These are phyloP conservation scores for Hymenochirus boettgeri DNA, from an alignment of 2,113 vertebrate genomes.

Conservation along the genomic window DNA sequence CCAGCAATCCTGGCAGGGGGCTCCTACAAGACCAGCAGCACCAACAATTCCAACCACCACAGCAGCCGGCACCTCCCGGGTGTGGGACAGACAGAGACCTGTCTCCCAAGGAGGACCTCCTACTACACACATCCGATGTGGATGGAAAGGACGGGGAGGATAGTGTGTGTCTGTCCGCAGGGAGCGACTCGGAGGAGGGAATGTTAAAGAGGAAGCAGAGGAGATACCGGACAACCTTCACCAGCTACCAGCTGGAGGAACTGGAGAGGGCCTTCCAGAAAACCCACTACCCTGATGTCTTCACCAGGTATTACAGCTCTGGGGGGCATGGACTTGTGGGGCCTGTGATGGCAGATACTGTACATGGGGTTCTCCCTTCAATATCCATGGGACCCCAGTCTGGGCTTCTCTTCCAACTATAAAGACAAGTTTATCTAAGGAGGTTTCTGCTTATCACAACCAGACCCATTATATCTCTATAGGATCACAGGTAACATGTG, in stretches of 20 bases:
- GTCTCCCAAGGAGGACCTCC: constrained; percentile 85
- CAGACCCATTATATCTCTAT: too few species aligned
- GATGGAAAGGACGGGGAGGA: constrained; percentile 97
- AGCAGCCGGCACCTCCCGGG: constrained; percentile 44
- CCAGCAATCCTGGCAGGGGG: constrained; percentile 80
- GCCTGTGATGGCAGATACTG: too few species aligned
- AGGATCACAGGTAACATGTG: too few species aligned
- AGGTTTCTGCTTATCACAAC: too few species aligned
- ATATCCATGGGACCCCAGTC: too few species aligned
- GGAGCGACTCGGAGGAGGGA: constrained; percentile 96
- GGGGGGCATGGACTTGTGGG: too few species aligned
- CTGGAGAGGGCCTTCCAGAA: constrained; percentile 98
- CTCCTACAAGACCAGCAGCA: constrained; percentile 69
- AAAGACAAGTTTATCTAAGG: too few species aligned
- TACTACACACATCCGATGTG: constrained; percentile 68
- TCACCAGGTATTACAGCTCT: constrained; percentile 77
- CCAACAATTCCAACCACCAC: constrained; percentile 38
- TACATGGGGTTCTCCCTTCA: too few species aligned
- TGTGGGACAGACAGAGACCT: constrained; percentile 65
- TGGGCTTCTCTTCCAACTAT: too few species aligned
- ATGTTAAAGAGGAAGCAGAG: constrained; percentile 96
- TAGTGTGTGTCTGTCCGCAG: constrained; percentile 96
- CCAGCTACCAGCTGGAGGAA: constrained; percentile 97
- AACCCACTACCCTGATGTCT: constrained; percentile 98
- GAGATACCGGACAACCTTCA: constrained; percentile 98